Conservation (phyloP, 1,140 invertebrate species). For the Zaprionus ghesquierei region DNA sequence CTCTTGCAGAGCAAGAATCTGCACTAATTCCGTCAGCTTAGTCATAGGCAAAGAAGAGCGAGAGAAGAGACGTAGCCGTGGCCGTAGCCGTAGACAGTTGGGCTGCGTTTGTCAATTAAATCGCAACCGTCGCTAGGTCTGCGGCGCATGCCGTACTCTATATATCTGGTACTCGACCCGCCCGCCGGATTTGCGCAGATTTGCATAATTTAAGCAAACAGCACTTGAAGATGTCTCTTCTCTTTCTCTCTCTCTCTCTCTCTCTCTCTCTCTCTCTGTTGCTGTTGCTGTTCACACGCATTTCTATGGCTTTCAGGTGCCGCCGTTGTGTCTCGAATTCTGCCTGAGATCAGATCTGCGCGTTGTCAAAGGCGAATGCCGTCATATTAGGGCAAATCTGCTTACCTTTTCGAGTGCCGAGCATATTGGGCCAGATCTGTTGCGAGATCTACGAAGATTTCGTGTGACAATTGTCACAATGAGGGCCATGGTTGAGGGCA, state of each 20-base stretch:
- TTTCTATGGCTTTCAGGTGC: constrained; percentile 30
- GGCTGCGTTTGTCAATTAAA: constrained; percentile 66
- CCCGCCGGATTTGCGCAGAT: constrained; percentile 71
- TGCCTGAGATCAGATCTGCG: constrained; percentile 5
- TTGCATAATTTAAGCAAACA: constrained; percentile 77
- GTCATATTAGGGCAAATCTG: constrained; percentile 80
- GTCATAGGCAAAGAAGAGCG: not conserved
- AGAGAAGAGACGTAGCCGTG: not conserved
- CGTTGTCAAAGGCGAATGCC: no score
- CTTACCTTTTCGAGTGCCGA: constrained; percentile 73
- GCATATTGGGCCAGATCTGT: no score
- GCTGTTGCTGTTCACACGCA: constrained; percentile 63
- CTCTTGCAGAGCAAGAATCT: constrained; percentile 14
- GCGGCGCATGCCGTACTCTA: constrained; percentile 19
- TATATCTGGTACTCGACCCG: constrained; percentile 37
- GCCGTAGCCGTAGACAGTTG: constrained; percentile 42
- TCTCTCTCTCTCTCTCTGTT: not conserved
- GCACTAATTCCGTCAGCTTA: constrained; percentile 51
- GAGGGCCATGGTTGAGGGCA: constrained; percentile 20
- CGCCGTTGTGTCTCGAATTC: constrained; percentile 11
- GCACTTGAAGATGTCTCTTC: constrained; percentile 44
- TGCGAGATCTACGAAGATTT: constrained; percentile 30
- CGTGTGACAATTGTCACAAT: constrained; percentile 68
- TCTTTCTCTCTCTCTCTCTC: not conserved
- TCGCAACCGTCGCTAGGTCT: constrained; percentile 59